Evolutionary conservation across 2,888 invertebrate genomes (phyloP), one percentile per base, ranked within the genome.

Genomic region (Melanchra persicariae): DNA sequence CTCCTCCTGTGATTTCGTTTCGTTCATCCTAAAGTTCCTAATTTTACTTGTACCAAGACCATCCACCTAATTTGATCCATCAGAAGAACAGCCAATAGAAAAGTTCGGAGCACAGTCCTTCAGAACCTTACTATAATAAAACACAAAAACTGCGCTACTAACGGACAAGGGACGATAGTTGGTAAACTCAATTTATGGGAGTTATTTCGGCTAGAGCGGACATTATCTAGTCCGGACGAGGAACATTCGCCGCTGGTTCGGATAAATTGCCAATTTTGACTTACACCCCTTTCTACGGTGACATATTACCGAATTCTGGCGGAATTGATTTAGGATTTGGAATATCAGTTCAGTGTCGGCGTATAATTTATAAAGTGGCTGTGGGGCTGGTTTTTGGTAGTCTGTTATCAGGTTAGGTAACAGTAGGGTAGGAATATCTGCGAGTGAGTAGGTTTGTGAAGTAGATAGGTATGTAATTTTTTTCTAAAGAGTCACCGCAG

Each of bases 201-300:
- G 92, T 91, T 92, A 92, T 92, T 93, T 91, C 88, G 88, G 88
- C 74, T 85, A 81, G 85, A 88, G 87, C 86, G 88, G 88, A 89
- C 91, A 91, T 92, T 92, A 93, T 92, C 92, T 91, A 88, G 89
- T 88, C 81, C 82, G 82, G 76, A 78, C 82, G 82, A 85, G 71
- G 84, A 85, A 81, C 85, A 84, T 80, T 85, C 83, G 73, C 77
- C 81, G 68, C 82, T 77, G 77, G 82, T 86, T 70, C 85, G 89
- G 89, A 91, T 92, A 94, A 94, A 93, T 94, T 93, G 94, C 79
- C 93, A 93, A 94, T 93, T 93, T 93, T 92, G 89, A 91, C 91
- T 91, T 91, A 91, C 90, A 91, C 84, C 88, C 85, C 82, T 89
- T 90, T 85, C 79, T 45, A 71, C 61, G 57, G 79, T 83, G 84